A percentile compares a stretch with the other conserved stretches of the same genome.
Evolutionary conservation across 2,797 vertebrate genomes (phyloP).

Genomic region (Microctenopoma steveboyesi): DNA sequence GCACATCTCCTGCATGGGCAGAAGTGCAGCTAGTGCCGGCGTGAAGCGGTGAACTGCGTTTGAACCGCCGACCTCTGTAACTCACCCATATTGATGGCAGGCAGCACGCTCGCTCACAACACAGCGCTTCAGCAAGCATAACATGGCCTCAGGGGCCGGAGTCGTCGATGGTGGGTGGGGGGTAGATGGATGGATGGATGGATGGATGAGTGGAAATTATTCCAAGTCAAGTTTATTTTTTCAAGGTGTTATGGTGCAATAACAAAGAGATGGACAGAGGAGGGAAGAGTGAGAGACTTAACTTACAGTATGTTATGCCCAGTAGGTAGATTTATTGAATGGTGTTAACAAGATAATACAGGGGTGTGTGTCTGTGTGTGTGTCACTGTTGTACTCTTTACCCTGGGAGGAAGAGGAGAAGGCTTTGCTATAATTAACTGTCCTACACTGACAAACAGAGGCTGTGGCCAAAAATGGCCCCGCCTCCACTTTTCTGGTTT

Average conservation of each 20-base stretch:
- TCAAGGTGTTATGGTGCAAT: conserved; percentile 46
- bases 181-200: not conserved
- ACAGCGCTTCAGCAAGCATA: conserved; percentile 72
- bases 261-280: conserved; percentile 31
- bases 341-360: conserved; percentile 2
- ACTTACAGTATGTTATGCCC: not conserved
- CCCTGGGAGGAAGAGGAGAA: not conserved
- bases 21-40: conserved; percentile 49
- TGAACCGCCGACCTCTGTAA: conserved; percentile 85
- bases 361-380: not conserved
- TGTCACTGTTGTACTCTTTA: too few relatives aligned
- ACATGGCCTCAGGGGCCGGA: conserved; percentile 68
- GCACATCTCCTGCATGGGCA: conserved; percentile 18
- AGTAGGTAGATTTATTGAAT: not conserved
- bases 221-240: conserved; percentile 47
- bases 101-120: conserved; percentile 63
- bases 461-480: too few relatives aligned
- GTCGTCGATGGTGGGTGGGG: conserved; percentile 39
- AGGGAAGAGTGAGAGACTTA: not conserved
- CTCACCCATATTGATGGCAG: conserved; percentile 84
- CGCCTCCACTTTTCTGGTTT: too few relatives aligned
- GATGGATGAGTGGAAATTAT: conserved; percentile 32
- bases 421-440: not conserved
- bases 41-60: conserved; percentile 79
- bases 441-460: not conserved